Evolutionary conservation across 1,140 invertebrate species (phyloP).

Genomic region (Pectinophora gossypiella): DNA sequence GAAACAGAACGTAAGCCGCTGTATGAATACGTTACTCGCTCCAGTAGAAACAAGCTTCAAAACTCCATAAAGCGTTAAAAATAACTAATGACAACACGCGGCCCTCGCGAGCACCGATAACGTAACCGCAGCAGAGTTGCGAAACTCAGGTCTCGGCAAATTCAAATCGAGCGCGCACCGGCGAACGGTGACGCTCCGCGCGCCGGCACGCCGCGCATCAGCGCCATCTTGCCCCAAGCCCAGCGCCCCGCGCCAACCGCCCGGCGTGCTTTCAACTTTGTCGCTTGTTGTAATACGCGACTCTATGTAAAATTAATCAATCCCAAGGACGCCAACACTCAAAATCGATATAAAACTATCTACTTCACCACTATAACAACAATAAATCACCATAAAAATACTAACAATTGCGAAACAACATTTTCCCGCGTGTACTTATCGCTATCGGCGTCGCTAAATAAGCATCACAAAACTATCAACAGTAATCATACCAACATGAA

Average conservation of each 20-base stretch:
- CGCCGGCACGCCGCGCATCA: constrained; percentile 69
- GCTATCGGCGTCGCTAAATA: constrained; percentile 38
- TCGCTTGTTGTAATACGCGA: constrained; percentile 25
- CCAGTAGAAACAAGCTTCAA: constrained; percentile 21
- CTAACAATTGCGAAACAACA: constrained; percentile 14
- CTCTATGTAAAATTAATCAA: constrained; percentile 22
- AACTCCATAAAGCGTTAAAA: constrained; percentile 52
- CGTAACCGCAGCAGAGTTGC: constrained; percentile 57
- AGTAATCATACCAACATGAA: constrained; percentile 15
- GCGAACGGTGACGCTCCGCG: constrained; percentile 44
- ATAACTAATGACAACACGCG: constrained; percentile 71
- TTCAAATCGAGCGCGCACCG: constrained; percentile 67
- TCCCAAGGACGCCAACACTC: constrained; percentile 5
- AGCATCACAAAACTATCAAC: constrained; percentile 31
- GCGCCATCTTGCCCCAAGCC: constrained; percentile 55
- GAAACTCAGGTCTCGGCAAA: constrained; percentile 53
- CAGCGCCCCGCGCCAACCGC: constrained; percentile 34
- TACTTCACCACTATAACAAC: not conserved
- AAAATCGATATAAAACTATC: not conserved
- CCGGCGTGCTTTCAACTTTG: constrained; percentile 64
- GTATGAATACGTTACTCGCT: constrained; percentile 49
- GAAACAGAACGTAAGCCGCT: constrained; percentile 48
- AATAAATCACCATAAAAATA: not conserved
- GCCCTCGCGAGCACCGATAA: constrained; percentile 44
- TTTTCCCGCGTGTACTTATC: constrained; percentile 65